Conservation (phyloP, 2,888 invertebrate genomes). For the Morpho achilles region DNA sequence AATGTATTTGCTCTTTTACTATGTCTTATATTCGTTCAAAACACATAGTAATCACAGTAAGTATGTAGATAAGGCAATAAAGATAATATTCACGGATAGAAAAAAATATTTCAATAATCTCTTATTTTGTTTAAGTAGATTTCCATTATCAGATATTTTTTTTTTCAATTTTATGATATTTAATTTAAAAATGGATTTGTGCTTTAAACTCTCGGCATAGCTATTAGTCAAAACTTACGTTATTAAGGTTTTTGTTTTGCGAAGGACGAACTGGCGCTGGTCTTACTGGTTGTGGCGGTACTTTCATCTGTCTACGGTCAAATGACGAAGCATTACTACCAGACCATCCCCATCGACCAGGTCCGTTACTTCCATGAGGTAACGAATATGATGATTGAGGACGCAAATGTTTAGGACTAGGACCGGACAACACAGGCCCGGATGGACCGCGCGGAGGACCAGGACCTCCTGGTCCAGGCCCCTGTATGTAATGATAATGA, state of each 20-base stretch:
- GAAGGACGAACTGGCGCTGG: constrained; percentile 63
- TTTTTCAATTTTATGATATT: too few species aligned
- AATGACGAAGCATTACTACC: constrained; percentile 75
- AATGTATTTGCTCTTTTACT: too few species aligned
- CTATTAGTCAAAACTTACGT: constrained; percentile 48
- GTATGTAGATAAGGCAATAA: too few species aligned
- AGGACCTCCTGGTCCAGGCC: constrained; percentile 48
- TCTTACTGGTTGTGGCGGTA: constrained; percentile 66
- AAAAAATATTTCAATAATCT: too few species aligned
- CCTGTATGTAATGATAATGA: constrained; percentile 68
- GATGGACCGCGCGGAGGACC: constrained; percentile 55
- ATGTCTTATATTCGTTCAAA: too few species aligned
- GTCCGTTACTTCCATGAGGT: constrained; percentile 76
- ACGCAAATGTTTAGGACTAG: constrained; percentile 56
- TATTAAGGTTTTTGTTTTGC: constrained; percentile 54
- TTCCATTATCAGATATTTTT: too few species aligned
- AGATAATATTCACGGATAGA: too few species aligned
- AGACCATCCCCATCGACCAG: constrained; percentile 76
- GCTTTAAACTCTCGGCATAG: neutral
- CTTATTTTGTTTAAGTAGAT: too few species aligned
- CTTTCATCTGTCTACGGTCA: constrained; percentile 68
- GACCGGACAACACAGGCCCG: constrained; percentile 60
- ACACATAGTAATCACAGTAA: too few species aligned
- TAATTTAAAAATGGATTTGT: too few species aligned
- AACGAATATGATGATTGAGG: constrained; percentile 76